Base-by-base conservation (phyloP, 1,140 invertebrate species). In the Lucilia cuprina region DNA sequence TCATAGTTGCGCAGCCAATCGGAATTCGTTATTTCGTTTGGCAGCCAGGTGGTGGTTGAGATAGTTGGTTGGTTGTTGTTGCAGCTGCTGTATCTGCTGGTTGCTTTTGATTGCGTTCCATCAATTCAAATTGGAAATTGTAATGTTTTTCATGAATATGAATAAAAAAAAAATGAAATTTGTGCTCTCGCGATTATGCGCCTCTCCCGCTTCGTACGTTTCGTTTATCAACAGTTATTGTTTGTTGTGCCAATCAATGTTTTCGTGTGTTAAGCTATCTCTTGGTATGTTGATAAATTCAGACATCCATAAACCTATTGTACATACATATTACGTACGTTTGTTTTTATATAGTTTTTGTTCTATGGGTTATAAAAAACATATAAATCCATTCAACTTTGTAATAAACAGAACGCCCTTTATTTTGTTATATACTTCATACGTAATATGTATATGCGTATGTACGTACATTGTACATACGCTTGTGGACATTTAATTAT, bases 1-100 rank as follows among this genome's bases (percentile, higher is more conserved):
- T 80, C n/a, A 80, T 49, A n/a, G 77, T 47, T 80, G 77, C 47
- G n/a, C 77, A 80, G 41, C 77, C 77, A 80, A 80, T 80, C 77
- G 41, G 77, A 80, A 7, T 80, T 25, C 41, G 77, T 80, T 17
- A 21, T 49, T 50, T 19, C n/a, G 21, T 80, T 49, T 25, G 65
- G 21, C 65, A 70, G 34, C 47, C 77, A 80, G 41, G n/a, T 80
- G 41, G 77, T 80, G 41, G 77, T 21, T 80, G 41, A 8, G 41
- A 80, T 49, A 34, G 9, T 10, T 21, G 13, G 35, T 78, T 78
- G 55, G 75, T 78, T 78, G 75, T 35, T 49, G 77, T 80, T 21
- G n/a, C 25, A 12, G 41, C 17, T 47, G 9, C 9, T 49, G 77
- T 80, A 9, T 5, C 47, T 19, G 41, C 17, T 47, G 2, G 14